Evolutionary conservation across 2,113 vertebrate genomes (phyloP).

Genomic region (Eulemur rufifrons): DNA sequence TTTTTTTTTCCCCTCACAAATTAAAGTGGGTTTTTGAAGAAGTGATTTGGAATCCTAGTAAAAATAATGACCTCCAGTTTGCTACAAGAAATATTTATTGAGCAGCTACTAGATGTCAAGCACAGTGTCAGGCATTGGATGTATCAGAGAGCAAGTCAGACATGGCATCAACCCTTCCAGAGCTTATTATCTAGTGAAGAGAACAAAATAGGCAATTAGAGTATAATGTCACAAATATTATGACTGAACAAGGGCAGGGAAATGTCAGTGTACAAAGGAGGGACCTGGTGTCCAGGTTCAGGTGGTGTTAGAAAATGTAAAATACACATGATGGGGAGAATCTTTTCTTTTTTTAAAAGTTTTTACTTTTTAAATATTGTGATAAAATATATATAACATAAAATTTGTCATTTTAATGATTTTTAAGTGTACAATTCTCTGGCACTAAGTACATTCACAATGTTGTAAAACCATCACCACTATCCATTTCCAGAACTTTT

Average conservation of each 20-base stretch:
- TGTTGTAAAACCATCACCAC: no score
- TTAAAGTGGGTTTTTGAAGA: neutral
- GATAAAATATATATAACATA: neutral
- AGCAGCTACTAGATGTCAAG: neutral
- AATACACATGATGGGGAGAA: neutral
- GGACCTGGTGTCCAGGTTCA: neutral
- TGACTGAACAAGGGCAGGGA: neutral
- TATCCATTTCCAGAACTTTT: neutral
- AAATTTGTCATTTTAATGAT: neutral
- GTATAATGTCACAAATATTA: neutral
- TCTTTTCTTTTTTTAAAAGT: neutral
- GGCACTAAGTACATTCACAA: neutral
- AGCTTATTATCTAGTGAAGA: neutral
- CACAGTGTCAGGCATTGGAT: neutral
- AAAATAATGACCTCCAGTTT: neutral
- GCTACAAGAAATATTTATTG: neutral
- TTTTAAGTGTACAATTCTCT: neutral
- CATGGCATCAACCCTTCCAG: neutral
- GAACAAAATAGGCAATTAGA: neutral
- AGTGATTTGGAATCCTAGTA: neutral
- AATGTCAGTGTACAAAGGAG: neutral
- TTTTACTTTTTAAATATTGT: neutral
- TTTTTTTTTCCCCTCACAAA: neutral
- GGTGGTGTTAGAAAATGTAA: neutral
- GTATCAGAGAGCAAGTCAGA: neutral